A percentile compares a stretch with the other conserved stretches of the same genome.
phyloP scores from a whole-genome alignment of 2,113 vertebrate genomes.

The Oryzias curvinotus region DNA sequence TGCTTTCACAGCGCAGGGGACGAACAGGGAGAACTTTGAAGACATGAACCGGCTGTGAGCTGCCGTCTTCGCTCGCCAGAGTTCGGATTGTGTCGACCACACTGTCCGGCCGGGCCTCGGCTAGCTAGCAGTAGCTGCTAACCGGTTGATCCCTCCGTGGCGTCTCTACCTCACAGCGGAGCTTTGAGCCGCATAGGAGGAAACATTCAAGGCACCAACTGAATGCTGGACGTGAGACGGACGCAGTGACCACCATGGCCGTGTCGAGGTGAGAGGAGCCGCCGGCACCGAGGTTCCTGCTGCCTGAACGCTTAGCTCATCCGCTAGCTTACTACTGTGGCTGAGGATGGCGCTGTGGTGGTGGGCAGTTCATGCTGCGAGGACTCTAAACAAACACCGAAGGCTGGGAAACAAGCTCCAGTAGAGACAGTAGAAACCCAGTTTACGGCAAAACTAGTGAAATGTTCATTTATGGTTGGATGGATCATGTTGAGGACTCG shows the following conservation, averaged over 20 bases:
- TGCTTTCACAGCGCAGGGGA: slow-evolving; percentile 15
- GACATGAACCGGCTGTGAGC: slow-evolving; percentile 61
- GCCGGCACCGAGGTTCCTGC: background rate
- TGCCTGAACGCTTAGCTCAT: slow-evolving; percentile 16
- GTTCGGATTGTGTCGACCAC: slow-evolving; percentile 21
- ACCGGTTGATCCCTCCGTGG: slow-evolving; percentile 44
- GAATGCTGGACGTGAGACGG: slow-evolving; percentile 51
- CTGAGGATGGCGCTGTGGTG: slow-evolving; percentile 37
- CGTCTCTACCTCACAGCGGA: slow-evolving; percentile 10
- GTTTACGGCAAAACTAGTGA: too few relatives aligned
- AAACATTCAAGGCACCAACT: slow-evolving; percentile 5
- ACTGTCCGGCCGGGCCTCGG: slow-evolving; percentile 52
- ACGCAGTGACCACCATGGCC: slow-evolving; percentile 63
- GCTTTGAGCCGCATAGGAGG: slow-evolving; percentile 8
- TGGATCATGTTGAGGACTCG: too few relatives aligned
- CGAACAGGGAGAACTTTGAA: slow-evolving; percentile 60
- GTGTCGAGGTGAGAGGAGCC: slow-evolving; percentile 72
- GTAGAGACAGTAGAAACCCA: too few relatives aligned
- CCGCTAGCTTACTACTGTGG: slow-evolving; percentile 37
- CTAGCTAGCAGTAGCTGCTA: slow-evolving; percentile 55
- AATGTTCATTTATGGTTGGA: too few relatives aligned
- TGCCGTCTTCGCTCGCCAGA: slow-evolving; percentile 27
- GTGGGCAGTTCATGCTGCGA: slow-evolving; percentile 5
- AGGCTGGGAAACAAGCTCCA: background rate
- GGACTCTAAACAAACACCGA: too few relatives aligned